Evolutionary conservation across 2,113 vertebrate species (phyloP).

Genomic region (Hoplias malabaricus): DNA sequence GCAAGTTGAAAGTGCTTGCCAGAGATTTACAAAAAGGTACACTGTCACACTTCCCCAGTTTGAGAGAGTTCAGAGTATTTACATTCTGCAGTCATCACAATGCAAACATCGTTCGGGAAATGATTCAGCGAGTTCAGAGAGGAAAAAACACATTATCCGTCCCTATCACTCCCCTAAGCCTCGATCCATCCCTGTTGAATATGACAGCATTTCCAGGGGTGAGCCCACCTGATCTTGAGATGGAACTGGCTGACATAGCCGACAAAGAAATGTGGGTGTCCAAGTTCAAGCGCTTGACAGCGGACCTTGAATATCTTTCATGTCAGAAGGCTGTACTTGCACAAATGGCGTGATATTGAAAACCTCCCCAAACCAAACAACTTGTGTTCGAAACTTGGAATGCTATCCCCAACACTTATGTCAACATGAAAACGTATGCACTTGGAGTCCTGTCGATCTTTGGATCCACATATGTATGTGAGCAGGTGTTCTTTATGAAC

Average conservation of each 20-base stretch:
- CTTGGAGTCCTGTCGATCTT: conserved; percentile 8
- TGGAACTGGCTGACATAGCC: conserved; percentile 45
- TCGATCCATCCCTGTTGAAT: conserved; percentile 29
- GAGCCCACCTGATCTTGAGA: conserved; percentile 45
- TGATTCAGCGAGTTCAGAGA: too few relatives aligned
- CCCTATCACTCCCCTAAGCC: conserved; percentile 32
- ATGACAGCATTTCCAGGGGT: conserved; percentile 30
- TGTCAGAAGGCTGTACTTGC: conserved; percentile 44
- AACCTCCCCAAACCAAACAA: conserved; percentile 40
- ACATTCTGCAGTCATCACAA: conserved; percentile 26
- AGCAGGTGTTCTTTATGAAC: conserved; percentile 42
- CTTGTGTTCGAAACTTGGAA: conserved; percentile 43
- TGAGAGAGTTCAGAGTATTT: conserved; percentile 56
- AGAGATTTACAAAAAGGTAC: conserved; percentile 50
- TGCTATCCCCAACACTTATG: conserved; percentile 34
- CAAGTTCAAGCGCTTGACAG: conserved; percentile 48
- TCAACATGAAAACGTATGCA: conserved; percentile 36
- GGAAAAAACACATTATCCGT: conserved; percentile 55
- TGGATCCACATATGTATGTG: conserved; percentile 33
- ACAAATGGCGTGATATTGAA: conserved; percentile 46
- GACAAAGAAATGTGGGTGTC: conserved; percentile 55
- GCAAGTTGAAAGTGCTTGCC: conserved; percentile 44
- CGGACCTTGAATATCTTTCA: conserved; percentile 49
- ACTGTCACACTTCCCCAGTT: conserved; percentile 51
- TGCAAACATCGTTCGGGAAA: conserved; percentile 50